Conservation (phyloP, 2,797 vertebrate genomes). For the Pseudocheirus occidentalis region DNA sequence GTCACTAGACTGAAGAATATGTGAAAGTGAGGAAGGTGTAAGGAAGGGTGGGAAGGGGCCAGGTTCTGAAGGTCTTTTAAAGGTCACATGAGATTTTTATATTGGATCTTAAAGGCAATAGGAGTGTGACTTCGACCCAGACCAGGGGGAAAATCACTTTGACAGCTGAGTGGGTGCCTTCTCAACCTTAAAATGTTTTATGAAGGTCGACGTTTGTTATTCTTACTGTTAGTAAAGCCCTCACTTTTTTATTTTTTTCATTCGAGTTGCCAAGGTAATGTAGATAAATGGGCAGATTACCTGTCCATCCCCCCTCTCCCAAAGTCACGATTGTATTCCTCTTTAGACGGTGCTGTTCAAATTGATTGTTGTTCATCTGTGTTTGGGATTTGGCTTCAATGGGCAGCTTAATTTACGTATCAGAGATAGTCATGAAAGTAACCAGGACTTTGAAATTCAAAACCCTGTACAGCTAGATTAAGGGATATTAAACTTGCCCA, state of each 20-base stretch:
- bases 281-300: neutral
- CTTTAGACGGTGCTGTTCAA: neutral
- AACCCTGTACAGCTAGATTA: neutral
- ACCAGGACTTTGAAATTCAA: neutral
- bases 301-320: too few relatives aligned
- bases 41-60: neutral
- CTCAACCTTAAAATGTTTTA: neutral
- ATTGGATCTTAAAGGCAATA: neutral
- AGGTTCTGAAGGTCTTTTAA: neutral
- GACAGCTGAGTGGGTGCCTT: neutral
- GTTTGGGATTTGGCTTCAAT: neutral
- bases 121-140: neutral
- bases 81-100: neutral
- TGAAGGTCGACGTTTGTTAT: neutral
- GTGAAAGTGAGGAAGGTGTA: neutral
- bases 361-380: neutral
- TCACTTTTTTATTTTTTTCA: neutral
- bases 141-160: neutral
- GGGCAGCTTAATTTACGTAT: neutral
- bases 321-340: neutral
- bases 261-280: neutral
- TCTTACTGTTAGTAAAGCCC: neutral
- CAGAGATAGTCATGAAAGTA: neutral
- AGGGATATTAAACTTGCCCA: neutral
- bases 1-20: neutral